Percentiles rank a stretch among this genome's conserved stretches.
phyloP scores from a whole-genome alignment of 2,888 invertebrate species.

The Lasioglossum marginatum region DNA sequence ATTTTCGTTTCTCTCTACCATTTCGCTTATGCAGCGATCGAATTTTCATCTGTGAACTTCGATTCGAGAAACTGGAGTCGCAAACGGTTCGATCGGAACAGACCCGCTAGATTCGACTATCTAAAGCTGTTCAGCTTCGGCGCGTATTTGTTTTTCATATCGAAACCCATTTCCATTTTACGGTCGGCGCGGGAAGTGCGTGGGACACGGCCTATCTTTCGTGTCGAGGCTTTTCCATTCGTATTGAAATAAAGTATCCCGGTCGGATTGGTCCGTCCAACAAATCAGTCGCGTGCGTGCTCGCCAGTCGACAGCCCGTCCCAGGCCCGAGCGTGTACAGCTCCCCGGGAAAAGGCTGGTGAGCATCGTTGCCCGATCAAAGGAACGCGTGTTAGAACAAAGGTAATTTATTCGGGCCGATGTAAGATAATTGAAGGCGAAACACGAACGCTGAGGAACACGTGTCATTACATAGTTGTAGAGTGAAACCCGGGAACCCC shows the following conservation, averaged over 20 bases:
- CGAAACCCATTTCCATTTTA: neutral
- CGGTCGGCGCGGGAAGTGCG: neutral
- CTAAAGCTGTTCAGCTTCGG: neutral
- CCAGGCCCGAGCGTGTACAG: neutral
- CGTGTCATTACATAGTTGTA: conserved; percentile 42
- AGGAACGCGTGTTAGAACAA: conserved; percentile 22
- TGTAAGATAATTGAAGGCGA: conserved; percentile 50
- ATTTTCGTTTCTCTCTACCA: neutral
- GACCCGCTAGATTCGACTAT: neutral
- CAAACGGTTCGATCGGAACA: neutral
- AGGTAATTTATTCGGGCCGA: conserved; percentile 42
- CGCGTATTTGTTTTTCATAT: neutral
- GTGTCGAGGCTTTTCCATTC: neutral
- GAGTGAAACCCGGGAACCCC: conserved; percentile 57
- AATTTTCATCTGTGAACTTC: neutral
- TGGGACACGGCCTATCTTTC: neutral
- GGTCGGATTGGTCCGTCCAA: neutral
- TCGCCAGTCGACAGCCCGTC: conserved; percentile 13
- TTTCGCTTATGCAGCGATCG: no score
- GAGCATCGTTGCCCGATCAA: neutral
- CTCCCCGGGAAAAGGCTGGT: conserved; percentile 18
- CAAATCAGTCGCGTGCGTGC: conserved; percentile 44
- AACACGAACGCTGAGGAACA: conserved; percentile 45
- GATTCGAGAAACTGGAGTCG: neutral
- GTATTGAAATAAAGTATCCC: neutral